Percentiles rank a stretch among this genome's conserved stretches.
phyloP scores from a whole-genome alignment of 2,797 vertebrate species.

The Taeniopygia guttata region DNA sequence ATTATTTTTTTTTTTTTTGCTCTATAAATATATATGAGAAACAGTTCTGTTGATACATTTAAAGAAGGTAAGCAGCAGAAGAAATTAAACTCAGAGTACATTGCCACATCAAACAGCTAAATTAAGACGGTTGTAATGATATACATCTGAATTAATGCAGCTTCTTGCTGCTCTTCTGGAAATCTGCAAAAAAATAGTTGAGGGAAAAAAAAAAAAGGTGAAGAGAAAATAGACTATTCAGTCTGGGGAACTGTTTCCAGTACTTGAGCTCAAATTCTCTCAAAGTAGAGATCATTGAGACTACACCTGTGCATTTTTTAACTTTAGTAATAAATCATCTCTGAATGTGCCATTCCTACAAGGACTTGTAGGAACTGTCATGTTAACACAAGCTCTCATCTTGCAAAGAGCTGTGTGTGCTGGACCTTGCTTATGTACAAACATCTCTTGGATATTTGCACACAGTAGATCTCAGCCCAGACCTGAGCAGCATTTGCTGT shows the following conservation, averaged over 20 bases:
- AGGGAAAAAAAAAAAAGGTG: neutral
- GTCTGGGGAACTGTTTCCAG: neutral
- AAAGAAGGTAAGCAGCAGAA: neutral
- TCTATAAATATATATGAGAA: slow-evolving; percentile 22
- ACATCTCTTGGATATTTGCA: neutral
- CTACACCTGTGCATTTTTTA: neutral
- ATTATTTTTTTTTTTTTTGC: slow-evolving; percentile 27
- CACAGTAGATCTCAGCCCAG: neutral
- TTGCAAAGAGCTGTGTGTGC: neutral
- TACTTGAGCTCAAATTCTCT: neutral
- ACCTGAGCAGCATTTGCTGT: neutral
- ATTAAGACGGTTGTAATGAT: neutral
- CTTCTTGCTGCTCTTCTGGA: neutral
- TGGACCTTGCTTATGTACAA: neutral
- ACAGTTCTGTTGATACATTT: neutral
- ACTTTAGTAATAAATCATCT: neutral
- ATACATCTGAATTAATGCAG: neutral
- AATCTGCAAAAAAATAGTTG: neutral
- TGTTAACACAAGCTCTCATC: neutral
- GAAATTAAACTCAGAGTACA: neutral
- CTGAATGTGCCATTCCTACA: neutral
- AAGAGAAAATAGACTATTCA: neutral
- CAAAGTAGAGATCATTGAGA: neutral
- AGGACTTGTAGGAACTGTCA: neutral
- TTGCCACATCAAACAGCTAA: neutral